Percentiles rank a stretch among this genome's conserved stretches.
Evolutionary conservation across 2,797 vertebrate genomes (phyloP).

Genomic region (Aratinga solstitialis): DNA sequence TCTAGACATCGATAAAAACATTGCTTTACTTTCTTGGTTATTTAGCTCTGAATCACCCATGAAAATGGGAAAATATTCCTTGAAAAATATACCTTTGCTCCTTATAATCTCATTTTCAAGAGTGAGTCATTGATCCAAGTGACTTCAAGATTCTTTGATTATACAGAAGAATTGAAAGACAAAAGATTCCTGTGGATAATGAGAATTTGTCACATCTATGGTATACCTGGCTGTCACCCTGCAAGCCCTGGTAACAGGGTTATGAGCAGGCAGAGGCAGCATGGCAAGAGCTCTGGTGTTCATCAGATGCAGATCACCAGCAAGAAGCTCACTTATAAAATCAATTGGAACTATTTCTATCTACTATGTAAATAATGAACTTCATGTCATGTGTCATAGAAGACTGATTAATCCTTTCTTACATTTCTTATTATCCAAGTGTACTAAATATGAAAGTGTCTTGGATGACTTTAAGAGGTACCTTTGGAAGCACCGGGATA

Average conservation of each 20-base stretch:
- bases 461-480: neutral
- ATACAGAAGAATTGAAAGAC: neutral
- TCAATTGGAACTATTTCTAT: neutral
- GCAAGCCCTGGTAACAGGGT: neutral
- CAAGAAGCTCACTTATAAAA: neutral
- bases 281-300: neutral
- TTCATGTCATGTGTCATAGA: neutral
- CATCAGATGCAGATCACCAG: neutral
- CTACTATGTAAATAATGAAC: neutral
- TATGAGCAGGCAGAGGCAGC: neutral
- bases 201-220: neutral
- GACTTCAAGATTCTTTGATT: neutral
- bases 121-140: neutral
- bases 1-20: neutral
- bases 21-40: neutral
- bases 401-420: neutral
- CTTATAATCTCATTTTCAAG: neutral
- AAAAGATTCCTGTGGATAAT: neutral
- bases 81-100: neutral
- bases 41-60: neutral
- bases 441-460: neutral
- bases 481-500: neutral
- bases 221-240: rapidly evolving
- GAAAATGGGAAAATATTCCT: neutral
- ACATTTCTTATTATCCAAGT: neutral